Evolutionary conservation across 1,140 invertebrate species (phyloP).

Genomic region (Drosophila takahashii): DNA sequence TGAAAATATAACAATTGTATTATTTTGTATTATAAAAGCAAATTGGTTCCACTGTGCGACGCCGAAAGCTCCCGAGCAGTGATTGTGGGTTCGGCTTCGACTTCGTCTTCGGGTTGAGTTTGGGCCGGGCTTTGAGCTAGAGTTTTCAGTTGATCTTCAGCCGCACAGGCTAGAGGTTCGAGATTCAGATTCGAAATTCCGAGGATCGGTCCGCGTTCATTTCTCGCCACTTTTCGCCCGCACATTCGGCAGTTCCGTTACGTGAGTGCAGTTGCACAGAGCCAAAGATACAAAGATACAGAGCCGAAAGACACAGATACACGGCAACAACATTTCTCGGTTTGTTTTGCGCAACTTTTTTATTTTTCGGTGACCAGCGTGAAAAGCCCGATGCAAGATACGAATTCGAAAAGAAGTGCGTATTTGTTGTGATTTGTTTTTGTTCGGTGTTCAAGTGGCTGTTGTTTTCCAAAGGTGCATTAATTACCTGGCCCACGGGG

Average conservation of each 20-base stretch:
- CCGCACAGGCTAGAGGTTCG: constrained; percentile 55
- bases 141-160: constrained; percentile 65
- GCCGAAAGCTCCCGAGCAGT: background rate
- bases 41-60: background rate
- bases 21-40: background rate
- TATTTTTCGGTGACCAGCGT: constrained; percentile 27
- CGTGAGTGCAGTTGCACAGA: constrained; percentile 49
- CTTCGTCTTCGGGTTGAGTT: constrained; percentile 1
- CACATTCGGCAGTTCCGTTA: constrained; percentile 45
- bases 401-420: constrained; percentile 49
- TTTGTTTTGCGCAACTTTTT: constrained; percentile 56
- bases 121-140: constrained; percentile 9
- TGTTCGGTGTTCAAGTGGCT: constrained; percentile 20
- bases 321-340: constrained; percentile 33
- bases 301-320: constrained; percentile 26
- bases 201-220: constrained; percentile 20
- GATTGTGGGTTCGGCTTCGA: constrained; percentile 6
- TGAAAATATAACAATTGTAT: too few relatives aligned
- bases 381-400: constrained; percentile 12
- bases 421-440: constrained; percentile 48
- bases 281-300: constrained; percentile 9
- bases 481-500: constrained; percentile 17
- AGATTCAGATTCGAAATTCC: constrained; percentile 25
- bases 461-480: constrained; percentile 25
- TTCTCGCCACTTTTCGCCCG: constrained; percentile 6